These are phyloP conservation scores for Apotomis betuletana DNA, from an alignment of 2,888 invertebrate species.

Conservation along the genomic window DNA sequence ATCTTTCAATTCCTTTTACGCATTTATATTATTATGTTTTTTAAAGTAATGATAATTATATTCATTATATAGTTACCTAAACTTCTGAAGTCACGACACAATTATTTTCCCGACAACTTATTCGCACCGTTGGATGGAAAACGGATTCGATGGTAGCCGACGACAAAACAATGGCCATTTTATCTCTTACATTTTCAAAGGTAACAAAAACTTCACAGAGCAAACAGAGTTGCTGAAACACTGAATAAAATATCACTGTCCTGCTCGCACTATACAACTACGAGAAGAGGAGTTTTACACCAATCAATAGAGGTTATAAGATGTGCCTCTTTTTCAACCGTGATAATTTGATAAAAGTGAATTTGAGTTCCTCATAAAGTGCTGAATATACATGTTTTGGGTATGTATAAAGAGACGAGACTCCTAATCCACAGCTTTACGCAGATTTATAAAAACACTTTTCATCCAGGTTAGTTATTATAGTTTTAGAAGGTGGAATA, in stretches of 20 bases:
- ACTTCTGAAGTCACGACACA: not conserved
- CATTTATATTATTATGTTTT: too few species aligned
- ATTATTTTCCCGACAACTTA: conserved; percentile 16
- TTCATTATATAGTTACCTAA: not conserved
- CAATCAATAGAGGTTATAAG: not conserved
- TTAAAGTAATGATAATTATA: too few species aligned
- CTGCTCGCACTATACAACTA: conserved; percentile 22
- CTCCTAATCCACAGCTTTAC: too few species aligned
- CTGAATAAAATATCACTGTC: conserved; percentile 30
- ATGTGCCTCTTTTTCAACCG: not conserved
- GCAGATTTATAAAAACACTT: too few species aligned
- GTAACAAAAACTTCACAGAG: conserved; percentile 52
- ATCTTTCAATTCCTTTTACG: too few species aligned
- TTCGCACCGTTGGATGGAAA: conserved; percentile 20
- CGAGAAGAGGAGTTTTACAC: conserved; percentile 6
- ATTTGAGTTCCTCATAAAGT: too few species aligned
- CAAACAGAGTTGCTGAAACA: conserved; percentile 31
- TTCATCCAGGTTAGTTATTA: too few species aligned
- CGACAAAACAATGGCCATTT: conserved; percentile 58
- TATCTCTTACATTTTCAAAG: conserved; percentile 55
- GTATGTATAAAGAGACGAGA: too few species aligned
- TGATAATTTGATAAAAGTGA: too few species aligned
- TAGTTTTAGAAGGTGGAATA: too few species aligned
- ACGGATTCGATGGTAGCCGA: conserved; percentile 34
- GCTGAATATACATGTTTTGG: too few species aligned